phyloP scores from a whole-genome alignment of 2,888 invertebrate genomes.

The Sinopyrophorus schimmeli region DNA sequence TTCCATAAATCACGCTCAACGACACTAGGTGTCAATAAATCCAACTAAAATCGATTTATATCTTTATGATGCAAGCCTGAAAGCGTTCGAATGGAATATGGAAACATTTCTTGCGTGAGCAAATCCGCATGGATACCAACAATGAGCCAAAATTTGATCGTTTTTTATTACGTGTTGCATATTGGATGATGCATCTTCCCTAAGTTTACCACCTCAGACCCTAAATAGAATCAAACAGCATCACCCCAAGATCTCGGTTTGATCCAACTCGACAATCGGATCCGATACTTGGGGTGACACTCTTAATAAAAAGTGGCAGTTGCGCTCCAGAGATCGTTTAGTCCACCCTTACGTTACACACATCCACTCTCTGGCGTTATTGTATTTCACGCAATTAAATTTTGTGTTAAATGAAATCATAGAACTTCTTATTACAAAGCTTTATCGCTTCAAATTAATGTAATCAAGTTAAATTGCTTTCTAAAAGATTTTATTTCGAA shows the following conservation, averaged over 20 bases:
- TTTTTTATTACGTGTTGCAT: conserved; percentile 44
- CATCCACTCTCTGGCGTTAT: conserved; percentile 42
- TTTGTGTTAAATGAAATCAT: conserved; percentile 39
- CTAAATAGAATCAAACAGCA: conserved; percentile 50
- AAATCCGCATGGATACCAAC: conserved; percentile 30
- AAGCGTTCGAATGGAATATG: conserved; percentile 22
- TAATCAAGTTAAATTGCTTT: conserved; percentile 22
- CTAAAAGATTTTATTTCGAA: conserved; percentile 19
- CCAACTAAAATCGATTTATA: conserved; percentile 22
- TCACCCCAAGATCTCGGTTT: conserved; percentile 46
- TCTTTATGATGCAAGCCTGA: conserved; percentile 20
- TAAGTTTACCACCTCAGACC: conserved; percentile 50
- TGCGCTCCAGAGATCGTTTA: conserved; percentile 47
- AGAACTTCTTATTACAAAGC: conserved; percentile 33
- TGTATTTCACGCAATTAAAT: conserved; percentile 50
- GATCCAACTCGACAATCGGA: conserved; percentile 45
- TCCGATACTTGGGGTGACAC: conserved; percentile 49
- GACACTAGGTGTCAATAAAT: conserved; percentile 22
- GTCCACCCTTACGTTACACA: conserved; percentile 46
- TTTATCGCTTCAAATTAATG: conserved; percentile 25
- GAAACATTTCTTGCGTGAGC: conserved; percentile 25
- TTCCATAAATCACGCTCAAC: conserved; percentile 24
- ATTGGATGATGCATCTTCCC: conserved; percentile 46
- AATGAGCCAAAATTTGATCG: conserved; percentile 42
- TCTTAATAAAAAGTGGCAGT: conserved; percentile 53